These are phyloP conservation scores for Ptyas mucosa DNA, from an alignment of 2,113 vertebrate species.

Conservation along the genomic window DNA sequence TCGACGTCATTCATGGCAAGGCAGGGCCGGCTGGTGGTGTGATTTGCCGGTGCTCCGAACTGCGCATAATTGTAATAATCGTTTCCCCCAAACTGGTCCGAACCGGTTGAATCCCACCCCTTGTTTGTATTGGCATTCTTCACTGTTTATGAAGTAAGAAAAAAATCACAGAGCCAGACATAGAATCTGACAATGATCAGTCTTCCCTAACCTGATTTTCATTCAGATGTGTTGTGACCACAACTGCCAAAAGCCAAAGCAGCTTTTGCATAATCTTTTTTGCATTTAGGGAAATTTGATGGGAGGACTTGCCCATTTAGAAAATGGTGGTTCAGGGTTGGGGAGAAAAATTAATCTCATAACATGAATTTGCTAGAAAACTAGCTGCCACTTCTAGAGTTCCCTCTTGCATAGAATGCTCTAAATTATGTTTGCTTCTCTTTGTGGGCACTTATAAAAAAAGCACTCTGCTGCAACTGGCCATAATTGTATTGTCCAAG, in stretches of 20 bases:
- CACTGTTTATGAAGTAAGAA: background rate
- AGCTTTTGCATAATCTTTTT: background rate
- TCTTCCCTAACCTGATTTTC: background rate
- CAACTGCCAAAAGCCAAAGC: background rate
- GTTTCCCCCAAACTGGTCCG: no score
- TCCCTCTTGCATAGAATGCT: background rate
- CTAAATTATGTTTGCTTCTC: background rate
- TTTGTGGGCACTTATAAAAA: background rate
- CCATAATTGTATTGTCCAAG: background rate
- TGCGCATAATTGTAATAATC: no score
- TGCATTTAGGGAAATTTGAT: background rate
- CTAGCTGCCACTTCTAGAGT: background rate
- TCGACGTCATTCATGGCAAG: no score
- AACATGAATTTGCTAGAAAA: background rate
- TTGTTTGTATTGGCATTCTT: background rate
- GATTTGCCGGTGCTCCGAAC: no score
- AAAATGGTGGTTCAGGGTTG: background rate
- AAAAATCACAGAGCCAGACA: no score
- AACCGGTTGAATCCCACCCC: no score
- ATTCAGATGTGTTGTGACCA: background rate
- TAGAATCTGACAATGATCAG: background rate
- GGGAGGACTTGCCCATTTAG: background rate
- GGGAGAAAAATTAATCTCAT: background rate
- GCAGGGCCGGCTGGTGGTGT: no score
- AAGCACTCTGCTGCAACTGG: background rate